These are phyloP conservation scores for Arion vulgaris DNA, from an alignment of 1,140 invertebrate species.

Conservation along the genomic window DNA sequence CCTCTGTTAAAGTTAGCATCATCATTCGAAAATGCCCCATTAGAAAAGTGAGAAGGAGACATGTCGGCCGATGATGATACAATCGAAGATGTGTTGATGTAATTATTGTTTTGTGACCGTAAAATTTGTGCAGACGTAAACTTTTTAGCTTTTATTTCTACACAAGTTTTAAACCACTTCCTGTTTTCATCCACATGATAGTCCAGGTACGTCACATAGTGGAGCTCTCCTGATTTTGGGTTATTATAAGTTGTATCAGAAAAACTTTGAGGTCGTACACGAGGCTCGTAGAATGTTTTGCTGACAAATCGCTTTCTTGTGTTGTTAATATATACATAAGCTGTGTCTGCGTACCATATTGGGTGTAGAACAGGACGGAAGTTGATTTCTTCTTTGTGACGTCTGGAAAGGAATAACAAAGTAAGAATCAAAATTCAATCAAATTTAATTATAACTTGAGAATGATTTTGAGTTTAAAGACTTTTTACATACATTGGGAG, in stretches of 20 bases:
- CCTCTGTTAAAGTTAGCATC: not conserved
- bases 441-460: too few relatives aligned
- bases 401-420: slow-evolving; percentile 25
- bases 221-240: slow-evolving; percentile 49
- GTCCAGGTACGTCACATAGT: slow-evolving; percentile 52
- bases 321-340: slow-evolving; percentile 53
- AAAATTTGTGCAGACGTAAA: slow-evolving; percentile 49
- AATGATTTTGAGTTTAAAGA: too few relatives aligned
- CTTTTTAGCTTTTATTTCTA: slow-evolving; percentile 58
- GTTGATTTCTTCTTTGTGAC: slow-evolving; percentile 52
- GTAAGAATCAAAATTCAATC: not conserved
- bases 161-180: slow-evolving; percentile 58
- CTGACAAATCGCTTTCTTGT: slow-evolving; percentile 56
- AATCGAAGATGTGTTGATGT: not conserved
- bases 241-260: slow-evolving; percentile 53
- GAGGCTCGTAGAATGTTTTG: slow-evolving; percentile 57
- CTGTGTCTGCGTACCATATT: slow-evolving; percentile 50
- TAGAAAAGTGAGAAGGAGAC: not conserved
- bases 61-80: not conserved
- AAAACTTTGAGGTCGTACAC: slow-evolving; percentile 51
- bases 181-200: slow-evolving; percentile 56
- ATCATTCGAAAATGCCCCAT: not conserved
- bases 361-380: slow-evolving; percentile 52
- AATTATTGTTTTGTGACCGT: slow-evolving; percentile 20
- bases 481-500: too few relatives aligned